These are phyloP conservation scores for Taphrorychus bicolor DNA, from an alignment of 2,888 invertebrate genomes.

Conservation along the genomic window DNA sequence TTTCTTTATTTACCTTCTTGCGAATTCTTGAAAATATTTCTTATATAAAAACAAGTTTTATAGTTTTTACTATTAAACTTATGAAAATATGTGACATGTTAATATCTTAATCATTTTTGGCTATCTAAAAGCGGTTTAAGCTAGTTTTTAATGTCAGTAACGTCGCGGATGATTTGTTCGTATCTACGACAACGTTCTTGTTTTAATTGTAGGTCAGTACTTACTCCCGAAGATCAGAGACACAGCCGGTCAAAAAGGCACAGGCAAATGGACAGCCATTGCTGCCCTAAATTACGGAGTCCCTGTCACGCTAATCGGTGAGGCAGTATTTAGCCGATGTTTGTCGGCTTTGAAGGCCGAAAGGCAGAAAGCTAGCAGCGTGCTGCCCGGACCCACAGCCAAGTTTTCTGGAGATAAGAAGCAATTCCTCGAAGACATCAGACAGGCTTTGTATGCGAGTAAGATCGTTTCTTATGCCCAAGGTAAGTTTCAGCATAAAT, in stretches of 20 bases:
- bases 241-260: slow-evolving; percentile 97
- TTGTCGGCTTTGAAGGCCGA: slow-evolving; percentile 90
- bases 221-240: slow-evolving; percentile 93
- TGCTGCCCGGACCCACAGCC: slow-evolving; percentile 72
- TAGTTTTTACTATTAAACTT: too few relatives aligned
- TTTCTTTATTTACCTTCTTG: too few relatives aligned
- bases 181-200: too few relatives aligned
- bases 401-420: slow-evolving; percentile 76
- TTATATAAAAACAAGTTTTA: too few relatives aligned
- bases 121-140: too few relatives aligned
- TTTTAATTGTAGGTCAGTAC: slow-evolving; percentile 68
- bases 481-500: slow-evolving; percentile 30
- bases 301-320: slow-evolving; percentile 97
- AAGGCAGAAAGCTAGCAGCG: slow-evolving; percentile 80
- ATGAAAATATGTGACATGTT: background rate
- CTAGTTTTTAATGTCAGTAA: too few relatives aligned
- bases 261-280: slow-evolving; percentile 99
- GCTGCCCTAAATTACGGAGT: slow-evolving; percentile 94
- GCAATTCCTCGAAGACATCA: slow-evolving; percentile 82
- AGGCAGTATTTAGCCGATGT: slow-evolving; percentile 97
- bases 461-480: slow-evolving; percentile 99
- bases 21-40: too few relatives aligned
- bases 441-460: slow-evolving; percentile 92
- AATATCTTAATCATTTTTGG: too few relatives aligned
- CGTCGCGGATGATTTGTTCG: too few relatives aligned